These are phyloP conservation scores for Drosophila phalerata DNA, from an alignment of 2,888 invertebrate species.

Conservation along the genomic window DNA sequence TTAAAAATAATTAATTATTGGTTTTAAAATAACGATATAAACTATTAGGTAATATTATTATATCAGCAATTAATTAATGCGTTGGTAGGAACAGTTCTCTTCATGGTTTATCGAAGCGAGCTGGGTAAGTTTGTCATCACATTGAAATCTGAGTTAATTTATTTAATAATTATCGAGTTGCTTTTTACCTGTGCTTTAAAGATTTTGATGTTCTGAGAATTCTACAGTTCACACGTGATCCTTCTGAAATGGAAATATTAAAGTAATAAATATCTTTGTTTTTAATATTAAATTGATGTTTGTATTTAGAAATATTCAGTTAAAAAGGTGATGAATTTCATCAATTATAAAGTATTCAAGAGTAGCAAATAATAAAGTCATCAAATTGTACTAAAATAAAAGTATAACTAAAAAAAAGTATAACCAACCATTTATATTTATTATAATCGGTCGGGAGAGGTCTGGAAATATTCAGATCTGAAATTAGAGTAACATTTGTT, in stretches of 20 bases:
- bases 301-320: background rate
- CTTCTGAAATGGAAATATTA: background rate
- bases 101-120: conserved; percentile 78
- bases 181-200: background rate
- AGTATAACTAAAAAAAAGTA: background rate
- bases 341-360: conserved; percentile 1
- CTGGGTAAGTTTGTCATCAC: conserved; percentile 74
- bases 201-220: background rate
- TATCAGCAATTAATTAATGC: conserved; percentile 38
- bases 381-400: background rate
- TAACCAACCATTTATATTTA: background rate
- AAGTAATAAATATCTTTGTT: background rate
- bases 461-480: background rate
- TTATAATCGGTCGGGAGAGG: background rate
- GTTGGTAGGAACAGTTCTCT: conserved; percentile 73
- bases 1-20: background rate
- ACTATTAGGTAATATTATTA: background rate
- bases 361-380: conserved; percentile 17
- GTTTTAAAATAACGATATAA: too few relatives aligned
- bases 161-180: background rate
- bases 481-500: background rate
- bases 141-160: background rate
- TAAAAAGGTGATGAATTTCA: background rate
- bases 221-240: background rate
- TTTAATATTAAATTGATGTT: background rate